These are phyloP conservation scores for Mola mola DNA, from an alignment of 2,113 vertebrate genomes.

Conservation along the genomic window DNA sequence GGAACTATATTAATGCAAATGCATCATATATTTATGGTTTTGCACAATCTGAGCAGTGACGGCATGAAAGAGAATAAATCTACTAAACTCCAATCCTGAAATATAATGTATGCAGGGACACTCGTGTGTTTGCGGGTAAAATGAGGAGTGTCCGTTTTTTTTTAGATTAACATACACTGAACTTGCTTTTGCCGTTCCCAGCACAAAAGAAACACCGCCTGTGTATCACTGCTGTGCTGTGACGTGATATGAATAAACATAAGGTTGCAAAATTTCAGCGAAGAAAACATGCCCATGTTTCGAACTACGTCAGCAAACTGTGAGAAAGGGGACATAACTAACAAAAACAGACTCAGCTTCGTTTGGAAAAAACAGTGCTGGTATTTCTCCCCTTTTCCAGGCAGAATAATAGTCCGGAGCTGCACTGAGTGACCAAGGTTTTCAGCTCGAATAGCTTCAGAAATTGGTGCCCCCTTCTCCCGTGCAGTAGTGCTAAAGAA, in stretches of 20 bases:
- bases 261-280: too few relatives aligned
- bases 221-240: too few relatives aligned
- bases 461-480: constrained; percentile 45
- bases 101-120: constrained; percentile 18
- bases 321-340: neutral
- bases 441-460: constrained; percentile 47
- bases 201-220: too few relatives aligned
- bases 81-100: neutral
- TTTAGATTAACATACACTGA: neutral
- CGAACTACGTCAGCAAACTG: too few relatives aligned
- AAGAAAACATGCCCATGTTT: too few relatives aligned
- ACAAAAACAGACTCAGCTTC: neutral
- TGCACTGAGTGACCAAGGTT: constrained; percentile 46
- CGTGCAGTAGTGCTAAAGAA: constrained; percentile 18
- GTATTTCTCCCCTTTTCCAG: constrained; percentile 43
- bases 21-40: constrained; percentile 32
- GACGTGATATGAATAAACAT: too few relatives aligned
- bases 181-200: too few relatives aligned
- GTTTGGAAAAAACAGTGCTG: neutral
- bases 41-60: constrained; percentile 7
- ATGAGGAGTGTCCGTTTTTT: neutral
- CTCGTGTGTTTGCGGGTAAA: neutral
- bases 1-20: constrained; percentile 52
- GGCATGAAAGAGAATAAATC: constrained; percentile 34
- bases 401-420: constrained; percentile 41